These are phyloP conservation scores for Heliconius cydno DNA, from an alignment of 2,888 invertebrate genomes.

Conservation along the genomic window DNA sequence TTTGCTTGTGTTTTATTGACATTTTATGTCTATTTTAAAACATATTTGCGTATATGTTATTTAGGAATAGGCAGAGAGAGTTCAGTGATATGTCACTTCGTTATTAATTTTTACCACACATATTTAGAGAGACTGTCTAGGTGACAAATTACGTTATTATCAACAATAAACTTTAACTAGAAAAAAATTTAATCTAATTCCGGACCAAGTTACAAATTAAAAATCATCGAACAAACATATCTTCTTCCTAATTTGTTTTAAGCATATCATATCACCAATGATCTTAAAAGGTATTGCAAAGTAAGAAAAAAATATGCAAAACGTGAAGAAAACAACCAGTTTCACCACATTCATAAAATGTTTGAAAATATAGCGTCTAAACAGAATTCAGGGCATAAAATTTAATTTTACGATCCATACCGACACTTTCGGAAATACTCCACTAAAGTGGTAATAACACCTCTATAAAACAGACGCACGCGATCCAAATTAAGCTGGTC, in stretches of 20 bases:
- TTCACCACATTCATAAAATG: constrained; percentile 27
- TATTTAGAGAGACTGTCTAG: neutral
- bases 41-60: neutral
- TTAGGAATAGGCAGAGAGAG: neutral
- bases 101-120: neutral
- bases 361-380: constrained; percentile 19
- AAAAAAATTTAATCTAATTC: neutral
- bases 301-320: constrained; percentile 5
- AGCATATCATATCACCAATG: neutral
- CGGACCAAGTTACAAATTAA: neutral
- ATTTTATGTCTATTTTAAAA: neutral
- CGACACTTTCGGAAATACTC: constrained; percentile 26
- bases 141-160: neutral
- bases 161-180: neutral
- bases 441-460: constrained; percentile 36
- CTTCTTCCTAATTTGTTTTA: neutral
- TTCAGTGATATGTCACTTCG: neutral
- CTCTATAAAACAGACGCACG: constrained; percentile 39
- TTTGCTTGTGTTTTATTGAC: neutral
- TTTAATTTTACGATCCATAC: constrained; percentile 28
- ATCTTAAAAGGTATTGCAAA: neutral
- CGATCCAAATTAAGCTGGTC: constrained; percentile 29
- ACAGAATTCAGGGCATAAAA: constrained; percentile 18
- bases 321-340: neutral
- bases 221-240: neutral